A percentile compares a stretch with the other conserved stretches of the same genome.
These are phyloP conservation scores for Muscina levida DNA, from an alignment of 2,888 invertebrate genomes.

Conservation along the genomic window DNA sequence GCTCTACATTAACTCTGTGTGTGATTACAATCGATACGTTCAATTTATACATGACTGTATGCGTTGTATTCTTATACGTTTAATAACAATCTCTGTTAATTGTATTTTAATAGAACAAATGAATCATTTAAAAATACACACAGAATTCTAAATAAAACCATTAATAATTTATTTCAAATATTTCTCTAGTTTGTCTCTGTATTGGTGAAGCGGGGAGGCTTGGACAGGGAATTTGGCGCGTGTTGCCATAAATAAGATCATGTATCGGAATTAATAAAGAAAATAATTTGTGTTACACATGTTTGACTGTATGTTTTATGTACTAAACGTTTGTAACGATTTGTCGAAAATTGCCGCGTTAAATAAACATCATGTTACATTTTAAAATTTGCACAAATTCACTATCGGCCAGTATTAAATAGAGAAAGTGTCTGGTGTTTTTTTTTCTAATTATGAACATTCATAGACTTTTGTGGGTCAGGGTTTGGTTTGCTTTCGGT, in stretches of 20 bases:
- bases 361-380: constrained; percentile 1
- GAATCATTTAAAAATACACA: constrained; percentile 37
- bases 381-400: constrained; percentile 10
- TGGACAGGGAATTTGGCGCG: constrained; percentile 23
- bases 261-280: not conserved
- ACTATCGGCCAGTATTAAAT: not conserved
- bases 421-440: not conserved
- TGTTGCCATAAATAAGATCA: constrained; percentile 2
- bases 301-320: not conserved
- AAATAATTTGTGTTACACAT: not conserved
- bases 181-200: no score
- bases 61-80: not conserved
- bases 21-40: not conserved
- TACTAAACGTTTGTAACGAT: not conserved
- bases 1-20: constrained; percentile 29
- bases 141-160: constrained; percentile 24
- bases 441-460: not conserved
- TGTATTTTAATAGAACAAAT: constrained; percentile 20
- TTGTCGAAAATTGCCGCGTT: not conserved
- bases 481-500: constrained; percentile 41
- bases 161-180: not conserved
- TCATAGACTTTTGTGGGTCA: constrained; percentile 48
- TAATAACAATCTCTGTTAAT: constrained; percentile 34
- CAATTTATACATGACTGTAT: not conserved
- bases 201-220: not conserved